Conservation (phyloP, 2,113 vertebrate species). For the Eurystomus gularis region DNA sequence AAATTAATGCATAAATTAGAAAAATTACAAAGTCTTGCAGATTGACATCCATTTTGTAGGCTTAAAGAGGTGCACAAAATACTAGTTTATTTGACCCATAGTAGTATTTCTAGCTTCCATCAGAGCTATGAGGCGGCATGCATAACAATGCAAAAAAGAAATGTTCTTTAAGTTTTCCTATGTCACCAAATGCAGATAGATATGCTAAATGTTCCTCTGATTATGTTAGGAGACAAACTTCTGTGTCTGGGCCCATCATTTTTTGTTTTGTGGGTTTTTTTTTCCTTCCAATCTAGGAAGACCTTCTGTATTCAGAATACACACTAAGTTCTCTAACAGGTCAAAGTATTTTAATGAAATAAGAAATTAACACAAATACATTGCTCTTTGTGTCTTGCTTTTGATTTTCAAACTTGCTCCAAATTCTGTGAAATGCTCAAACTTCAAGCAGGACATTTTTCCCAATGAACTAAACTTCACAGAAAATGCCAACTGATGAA, state of each 20-base stretch:
- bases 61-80: background rate
- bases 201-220: background rate
- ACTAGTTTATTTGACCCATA: background rate
- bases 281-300: background rate
- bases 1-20: background rate
- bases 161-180: background rate
- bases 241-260: background rate
- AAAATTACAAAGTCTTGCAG: background rate
- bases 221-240: background rate
- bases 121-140: background rate
- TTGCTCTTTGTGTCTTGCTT: background rate
- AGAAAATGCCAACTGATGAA: background rate
- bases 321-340: background rate
- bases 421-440: background rate
- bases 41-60: background rate
- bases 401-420: background rate
- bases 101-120: background rate
- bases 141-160: background rate
- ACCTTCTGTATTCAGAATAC: background rate
- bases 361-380: background rate
- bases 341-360: background rate
- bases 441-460: background rate
- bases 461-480: background rate
- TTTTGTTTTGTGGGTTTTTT: background rate
- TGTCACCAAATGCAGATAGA: background rate